Evolutionary conservation across 2,797 vertebrate species (phyloP), one percentile per base, ranked within the genome.

Genomic region (Syngnathus acus): DNA sequence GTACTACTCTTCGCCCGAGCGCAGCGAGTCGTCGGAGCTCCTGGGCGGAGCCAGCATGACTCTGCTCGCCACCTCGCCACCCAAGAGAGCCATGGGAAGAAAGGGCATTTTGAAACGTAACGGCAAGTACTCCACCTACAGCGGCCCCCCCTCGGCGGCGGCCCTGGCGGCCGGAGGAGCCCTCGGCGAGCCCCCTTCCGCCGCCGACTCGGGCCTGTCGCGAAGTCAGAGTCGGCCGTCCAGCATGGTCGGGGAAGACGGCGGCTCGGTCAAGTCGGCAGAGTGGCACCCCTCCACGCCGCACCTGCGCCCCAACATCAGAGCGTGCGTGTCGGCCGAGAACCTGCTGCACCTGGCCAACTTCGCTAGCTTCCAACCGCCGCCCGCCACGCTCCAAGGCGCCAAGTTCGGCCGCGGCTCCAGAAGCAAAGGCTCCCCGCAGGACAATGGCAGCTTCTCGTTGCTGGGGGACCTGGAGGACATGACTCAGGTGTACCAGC

Each of bases 401-500:
- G 89, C 93, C 79, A 96, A 95, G 82, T 93, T 96, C 77, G 93
- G 91, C 77, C 91, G 94, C 43, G 81, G 85, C 69, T 84, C 91
- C 58, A 90, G 87, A 78, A 90, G 84, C 0, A 90, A 85, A 76
- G 93, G 93, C 80, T 95, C 94, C 63, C 92, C 95, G 21, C 93
- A 91, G 67, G 95, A 99, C 90, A 98, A 95, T 84, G 95, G 95
- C 89, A 98, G 96, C 89, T 98, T 98, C 92, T 98, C 96, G 79
- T 89, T 97, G 88, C 93, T 99, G 78, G 90, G 95, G 71, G 96
- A 99, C 87, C 94, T 99, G 93, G 96, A 99, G 79, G 96, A 99
- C 65, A 95, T 98, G 93, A 99, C 97, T 94, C 96, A 98, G 95
- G 95, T 98, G 89, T 99, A 99, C 87, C 97, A 99, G 92, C 95